Evolutionary conservation across 1,140 invertebrate genomes (phyloP), one percentile per base, ranked within the genome.

Genomic region (Megathymus violae): DNA sequence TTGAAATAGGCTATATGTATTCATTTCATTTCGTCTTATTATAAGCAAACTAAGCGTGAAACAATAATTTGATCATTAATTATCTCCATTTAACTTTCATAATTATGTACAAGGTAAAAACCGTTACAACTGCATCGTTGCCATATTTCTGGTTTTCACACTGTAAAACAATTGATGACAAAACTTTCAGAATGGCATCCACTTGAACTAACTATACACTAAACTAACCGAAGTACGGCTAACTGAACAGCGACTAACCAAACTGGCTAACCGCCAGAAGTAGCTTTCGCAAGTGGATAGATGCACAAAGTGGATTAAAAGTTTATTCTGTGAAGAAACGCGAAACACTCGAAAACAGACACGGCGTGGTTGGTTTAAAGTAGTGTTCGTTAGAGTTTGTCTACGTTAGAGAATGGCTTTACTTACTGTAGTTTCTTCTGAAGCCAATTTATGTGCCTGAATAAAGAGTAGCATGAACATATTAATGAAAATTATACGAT

Each of bases 241-340:
- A 52, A 50, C 46, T 15, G 13, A 48, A 22, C 19, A 14, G 17
- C 47, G 9, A 34, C 27, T 17, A 16, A 52, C 50, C 36, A 41
- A 40, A 25, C 50, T 52, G 50, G 50, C 50, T 52, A 22, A 19
- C 17, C 50, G 50, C 50, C 50, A 52, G 50, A 52, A 52, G 36
- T 52, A 50, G 47, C 15, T 10, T n/a, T n/a, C 19, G n/a, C 34
- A 4, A 31, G 27, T 36, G 11, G 34, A 36, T 11, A n/a, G 34
- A 36, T 36, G 17, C 15, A 52, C 17, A 14, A 40, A 52, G 34
- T 52, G 17, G 34, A 40, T 52, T 52, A 52, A 52, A 38, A 52
- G 34, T 40, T 15, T 36, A 48, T 27, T 14, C 22, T 48, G 6
- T 31, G n/a, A 47, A 47, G 25, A 47, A 36, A 36, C 34, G 34